Evolutionary conservation across 2,797 vertebrate species (phyloP).

Genomic region (Propithecus deckenii): DNA sequence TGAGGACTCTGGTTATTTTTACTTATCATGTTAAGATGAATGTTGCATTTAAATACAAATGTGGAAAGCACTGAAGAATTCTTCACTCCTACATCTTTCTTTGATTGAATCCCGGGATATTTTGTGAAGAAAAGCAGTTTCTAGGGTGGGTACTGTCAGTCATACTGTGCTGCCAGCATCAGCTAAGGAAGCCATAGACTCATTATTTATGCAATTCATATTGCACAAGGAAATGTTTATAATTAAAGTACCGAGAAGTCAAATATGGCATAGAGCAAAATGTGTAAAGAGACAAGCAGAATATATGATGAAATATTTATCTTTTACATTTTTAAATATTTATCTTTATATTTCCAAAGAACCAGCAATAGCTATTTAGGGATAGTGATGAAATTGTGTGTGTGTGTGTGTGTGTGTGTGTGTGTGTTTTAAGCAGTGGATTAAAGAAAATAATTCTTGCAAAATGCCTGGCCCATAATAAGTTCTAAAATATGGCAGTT

Average conservation of each 20-base stretch:
- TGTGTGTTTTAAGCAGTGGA: background rate
- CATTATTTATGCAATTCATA: background rate
- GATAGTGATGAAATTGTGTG: background rate
- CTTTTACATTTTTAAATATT: background rate
- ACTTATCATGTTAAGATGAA: background rate
- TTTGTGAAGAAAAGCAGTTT: slow-evolving; percentile 20
- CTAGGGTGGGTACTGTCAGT: background rate
- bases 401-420: background rate
- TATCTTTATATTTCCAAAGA: background rate
- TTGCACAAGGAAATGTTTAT: background rate
- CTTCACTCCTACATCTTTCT: background rate
- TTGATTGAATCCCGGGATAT: background rate
- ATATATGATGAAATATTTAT: slow-evolving; percentile 8
- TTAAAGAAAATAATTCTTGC: slow-evolving; percentile 32
- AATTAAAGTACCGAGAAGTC: slow-evolving; percentile 6
- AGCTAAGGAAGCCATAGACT: background rate
- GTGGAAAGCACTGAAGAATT: background rate
- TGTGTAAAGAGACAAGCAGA: background rate
- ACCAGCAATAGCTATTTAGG: background rate
- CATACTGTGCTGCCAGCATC: background rate
- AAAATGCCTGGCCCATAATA: background rate
- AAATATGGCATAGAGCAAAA: background rate
- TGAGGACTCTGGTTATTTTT: background rate
- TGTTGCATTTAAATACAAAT: slow-evolving; percentile 21
- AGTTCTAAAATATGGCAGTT: slow-evolving; percentile 11